Percentiles rank a stretch among this genome's conserved stretches.
These are phyloP conservation scores for Brachyhypopomus gauderio DNA, from an alignment of 2,113 vertebrate species.

Conservation along the genomic window DNA sequence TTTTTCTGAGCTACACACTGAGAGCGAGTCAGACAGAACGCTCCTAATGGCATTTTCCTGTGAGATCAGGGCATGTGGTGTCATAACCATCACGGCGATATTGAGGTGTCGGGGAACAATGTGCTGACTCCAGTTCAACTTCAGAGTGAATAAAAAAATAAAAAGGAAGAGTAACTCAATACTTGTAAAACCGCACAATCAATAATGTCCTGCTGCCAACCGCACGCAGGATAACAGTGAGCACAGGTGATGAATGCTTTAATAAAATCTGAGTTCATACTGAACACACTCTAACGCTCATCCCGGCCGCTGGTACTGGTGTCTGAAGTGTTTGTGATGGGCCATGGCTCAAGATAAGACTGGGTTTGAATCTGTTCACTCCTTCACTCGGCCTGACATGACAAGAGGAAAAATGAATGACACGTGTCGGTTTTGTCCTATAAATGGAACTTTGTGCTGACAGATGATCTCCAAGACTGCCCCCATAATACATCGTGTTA, in stretches of 20 bases:
- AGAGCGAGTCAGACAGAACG: background rate
- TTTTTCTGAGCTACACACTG: background rate
- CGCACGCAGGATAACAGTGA: background rate
- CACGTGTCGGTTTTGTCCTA: slow-evolving; percentile 31
- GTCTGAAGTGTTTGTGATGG: background rate
- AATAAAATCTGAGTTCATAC: slow-evolving; percentile 31
- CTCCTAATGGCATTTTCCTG: background rate
- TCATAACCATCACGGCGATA: slow-evolving; percentile 11
- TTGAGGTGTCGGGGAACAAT: slow-evolving; percentile 41
- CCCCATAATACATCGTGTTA: slow-evolving; percentile 31
- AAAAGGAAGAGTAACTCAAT: slow-evolving; percentile 24
- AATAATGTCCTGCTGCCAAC: background rate
- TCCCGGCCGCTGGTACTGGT: slow-evolving; percentile 7
- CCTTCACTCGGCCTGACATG: slow-evolving; percentile 32
- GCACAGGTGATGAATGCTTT: slow-evolving; percentile 16
- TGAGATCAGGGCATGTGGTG: background rate
- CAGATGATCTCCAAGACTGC: slow-evolving; percentile 41
- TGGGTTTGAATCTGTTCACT: slow-evolving; percentile 22
- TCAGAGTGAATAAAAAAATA: slow-evolving; percentile 30
- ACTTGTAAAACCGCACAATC: slow-evolving; percentile 40
- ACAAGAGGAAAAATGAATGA: slow-evolving; percentile 29
- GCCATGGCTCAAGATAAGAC: background rate
- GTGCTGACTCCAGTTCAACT: slow-evolving; percentile 42
- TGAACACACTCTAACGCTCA: background rate
- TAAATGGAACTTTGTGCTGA: slow-evolving; percentile 33